phyloP scores from a whole-genome alignment of 2,888 invertebrate genomes.

The Villa cingulata region DNA sequence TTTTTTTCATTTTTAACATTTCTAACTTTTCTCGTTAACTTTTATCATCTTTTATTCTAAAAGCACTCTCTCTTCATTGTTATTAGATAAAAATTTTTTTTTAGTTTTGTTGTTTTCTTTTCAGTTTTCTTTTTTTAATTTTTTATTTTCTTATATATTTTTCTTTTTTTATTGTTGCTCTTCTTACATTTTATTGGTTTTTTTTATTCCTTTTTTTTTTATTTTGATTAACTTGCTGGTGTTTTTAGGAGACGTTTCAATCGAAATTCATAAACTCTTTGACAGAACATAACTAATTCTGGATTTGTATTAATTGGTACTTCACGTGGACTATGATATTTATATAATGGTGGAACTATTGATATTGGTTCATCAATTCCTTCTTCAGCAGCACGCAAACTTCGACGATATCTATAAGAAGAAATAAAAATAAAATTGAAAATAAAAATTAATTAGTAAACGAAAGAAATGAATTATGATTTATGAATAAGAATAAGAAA shows the following conservation, averaged over 20 bases:
- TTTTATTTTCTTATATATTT: no score
- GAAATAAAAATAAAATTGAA: conserved; percentile 15
- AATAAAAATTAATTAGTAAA: conserved; percentile 3
- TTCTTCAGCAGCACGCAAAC: conserved; percentile 64
- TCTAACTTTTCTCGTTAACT: no score
- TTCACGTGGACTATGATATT: conserved; percentile 39
- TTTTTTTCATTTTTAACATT: no score
- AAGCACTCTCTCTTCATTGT: no score
- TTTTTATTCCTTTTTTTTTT: no score
- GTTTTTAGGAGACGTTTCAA: conserved; percentile 43
- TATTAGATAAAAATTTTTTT: no score
- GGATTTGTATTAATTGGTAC: conserved; percentile 53
- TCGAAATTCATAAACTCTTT: conserved; percentile 88
- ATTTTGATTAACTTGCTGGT: not conserved
- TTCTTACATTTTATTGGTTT: no score
- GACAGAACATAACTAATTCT: conserved; percentile 87
- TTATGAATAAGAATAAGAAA: no score
- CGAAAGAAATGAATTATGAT: not conserved
- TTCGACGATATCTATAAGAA: conserved; percentile 62
- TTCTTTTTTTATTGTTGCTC: no score
- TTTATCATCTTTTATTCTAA: no score
- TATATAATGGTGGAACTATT: conserved; percentile 57
- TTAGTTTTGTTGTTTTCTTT: no score
- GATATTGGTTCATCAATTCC: conserved; percentile 54
- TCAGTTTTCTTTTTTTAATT: no score